phyloP scores from a whole-genome alignment of 2,113 vertebrate genomes.

The Hippocampus comes region DNA sequence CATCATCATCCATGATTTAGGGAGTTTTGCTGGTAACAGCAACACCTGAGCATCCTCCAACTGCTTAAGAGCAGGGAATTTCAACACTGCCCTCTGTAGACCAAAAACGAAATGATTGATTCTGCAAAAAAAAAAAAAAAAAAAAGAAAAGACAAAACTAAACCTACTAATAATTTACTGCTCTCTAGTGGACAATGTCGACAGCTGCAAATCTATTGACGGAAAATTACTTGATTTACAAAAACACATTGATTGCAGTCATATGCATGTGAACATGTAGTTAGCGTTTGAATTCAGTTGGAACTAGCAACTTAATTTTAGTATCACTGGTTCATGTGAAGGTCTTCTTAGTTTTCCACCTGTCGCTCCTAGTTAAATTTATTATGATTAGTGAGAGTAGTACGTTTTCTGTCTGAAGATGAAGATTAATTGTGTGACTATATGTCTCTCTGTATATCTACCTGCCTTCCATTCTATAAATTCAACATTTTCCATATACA shows the following conservation, averaged over 20 bases:
- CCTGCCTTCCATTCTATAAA: no score
- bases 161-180: slow-evolving; percentile 18
- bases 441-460: no score
- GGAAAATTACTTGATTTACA: background rate
- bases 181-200: slow-evolving; percentile 19
- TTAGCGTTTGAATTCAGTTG: background rate
- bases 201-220: background rate
- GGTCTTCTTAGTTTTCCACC: slow-evolving; percentile 26
- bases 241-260: background rate
- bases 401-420: background rate
- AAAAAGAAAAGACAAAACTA: no score
- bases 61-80: background rate
- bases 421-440: no score
- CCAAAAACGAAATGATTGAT: background rate
- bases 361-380: slow-evolving; percentile 4
- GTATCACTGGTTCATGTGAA: slow-evolving; percentile 11
- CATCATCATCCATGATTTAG: slow-evolving; percentile 32
- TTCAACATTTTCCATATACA: no score
- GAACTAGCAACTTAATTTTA: slow-evolving; percentile 5
- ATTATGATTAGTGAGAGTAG: slow-evolving; percentile 5
- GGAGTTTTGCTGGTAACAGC: slow-evolving; percentile 5
- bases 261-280: background rate
- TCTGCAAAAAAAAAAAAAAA: background rate
- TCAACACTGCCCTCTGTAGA: slow-evolving; percentile 57
- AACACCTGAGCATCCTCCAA: slow-evolving; percentile 9